These are phyloP conservation scores for Brachypodius melanocephalos DNA, from an alignment of 2,113 vertebrate species.

Conservation along the genomic window DNA sequence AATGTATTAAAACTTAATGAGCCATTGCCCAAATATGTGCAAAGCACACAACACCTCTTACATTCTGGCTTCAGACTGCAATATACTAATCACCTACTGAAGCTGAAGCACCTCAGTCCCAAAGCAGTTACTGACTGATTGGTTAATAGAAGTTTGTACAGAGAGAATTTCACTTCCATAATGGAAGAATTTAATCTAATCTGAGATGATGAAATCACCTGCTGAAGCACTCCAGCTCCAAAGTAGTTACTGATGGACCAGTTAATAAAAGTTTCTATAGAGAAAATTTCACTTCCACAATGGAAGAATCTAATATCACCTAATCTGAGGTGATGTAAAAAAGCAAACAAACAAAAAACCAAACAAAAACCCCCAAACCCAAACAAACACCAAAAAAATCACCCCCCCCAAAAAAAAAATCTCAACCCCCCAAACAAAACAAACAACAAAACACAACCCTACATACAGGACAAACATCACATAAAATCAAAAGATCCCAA, in stretches of 20 bases:
- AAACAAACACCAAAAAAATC: too few species aligned
- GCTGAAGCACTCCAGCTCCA: neutral
- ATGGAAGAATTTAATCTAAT: neutral
- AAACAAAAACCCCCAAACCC: neutral
- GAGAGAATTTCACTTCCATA: neutral
- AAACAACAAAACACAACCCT: neutral
- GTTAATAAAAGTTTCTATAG: neutral
- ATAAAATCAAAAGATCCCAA: neutral
- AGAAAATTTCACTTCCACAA: neutral
- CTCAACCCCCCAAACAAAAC: neutral
- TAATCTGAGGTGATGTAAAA: neutral
- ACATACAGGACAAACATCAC: neutral
- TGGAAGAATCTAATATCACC: neutral
- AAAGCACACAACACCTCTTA: neutral
- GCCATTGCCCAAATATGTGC: neutral
- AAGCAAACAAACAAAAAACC: neutral
- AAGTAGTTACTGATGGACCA: neutral
- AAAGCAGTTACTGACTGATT: neutral
- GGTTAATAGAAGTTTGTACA: neutral
- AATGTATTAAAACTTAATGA: slow-evolving; percentile 43
- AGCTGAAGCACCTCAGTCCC: neutral
- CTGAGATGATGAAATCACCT: neutral
- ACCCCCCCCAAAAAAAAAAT: too few species aligned
- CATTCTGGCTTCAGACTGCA: neutral
- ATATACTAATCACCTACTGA: slow-evolving; percentile 6